Conservation (phyloP, 2,797 vertebrate species). For the Sylvia borin region DNA sequence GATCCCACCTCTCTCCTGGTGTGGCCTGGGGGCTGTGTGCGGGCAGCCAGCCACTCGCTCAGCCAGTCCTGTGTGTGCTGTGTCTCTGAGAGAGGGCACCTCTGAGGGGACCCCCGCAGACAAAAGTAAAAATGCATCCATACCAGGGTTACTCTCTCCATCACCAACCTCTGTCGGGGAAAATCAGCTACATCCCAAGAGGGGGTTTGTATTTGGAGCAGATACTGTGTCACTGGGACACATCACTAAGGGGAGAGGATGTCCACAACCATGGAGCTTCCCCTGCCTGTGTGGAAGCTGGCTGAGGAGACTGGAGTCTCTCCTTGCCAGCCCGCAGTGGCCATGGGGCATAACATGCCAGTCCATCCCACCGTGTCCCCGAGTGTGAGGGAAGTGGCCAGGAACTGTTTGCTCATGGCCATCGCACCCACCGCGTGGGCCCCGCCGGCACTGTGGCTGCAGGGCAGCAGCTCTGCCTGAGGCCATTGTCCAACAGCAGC, state of each 20-base stretch:
- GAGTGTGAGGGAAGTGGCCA: background rate
- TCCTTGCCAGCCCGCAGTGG: background rate
- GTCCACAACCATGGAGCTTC: background rate
- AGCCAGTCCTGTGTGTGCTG: background rate
- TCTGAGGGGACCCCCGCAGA: background rate
- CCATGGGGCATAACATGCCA: fast-evolving
- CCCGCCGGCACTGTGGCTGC: fast-evolving
- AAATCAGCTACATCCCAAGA: background rate
- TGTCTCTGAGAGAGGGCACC: background rate
- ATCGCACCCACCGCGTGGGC: fast-evolving
- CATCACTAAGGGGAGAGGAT: background rate
- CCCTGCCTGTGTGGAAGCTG: background rate
- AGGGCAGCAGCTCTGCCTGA: background rate
- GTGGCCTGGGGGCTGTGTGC: fast-evolving
- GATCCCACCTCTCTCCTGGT: background rate
- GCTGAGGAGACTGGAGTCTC: background rate
- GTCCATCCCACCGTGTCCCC: fast-evolving
- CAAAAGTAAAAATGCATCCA: background rate
- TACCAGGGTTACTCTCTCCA: background rate
- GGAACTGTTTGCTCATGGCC: background rate
- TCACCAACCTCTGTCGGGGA: background rate
- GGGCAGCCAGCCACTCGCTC: fast-evolving
- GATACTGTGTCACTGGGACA: background rate
- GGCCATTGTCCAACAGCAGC: fast-evolving
- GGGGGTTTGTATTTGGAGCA: background rate